A percentile compares a stretch with the other conserved stretches of the same genome.
Conservation (phyloP, 2,113 vertebrate species). For the Clupea harengus region DNA sequence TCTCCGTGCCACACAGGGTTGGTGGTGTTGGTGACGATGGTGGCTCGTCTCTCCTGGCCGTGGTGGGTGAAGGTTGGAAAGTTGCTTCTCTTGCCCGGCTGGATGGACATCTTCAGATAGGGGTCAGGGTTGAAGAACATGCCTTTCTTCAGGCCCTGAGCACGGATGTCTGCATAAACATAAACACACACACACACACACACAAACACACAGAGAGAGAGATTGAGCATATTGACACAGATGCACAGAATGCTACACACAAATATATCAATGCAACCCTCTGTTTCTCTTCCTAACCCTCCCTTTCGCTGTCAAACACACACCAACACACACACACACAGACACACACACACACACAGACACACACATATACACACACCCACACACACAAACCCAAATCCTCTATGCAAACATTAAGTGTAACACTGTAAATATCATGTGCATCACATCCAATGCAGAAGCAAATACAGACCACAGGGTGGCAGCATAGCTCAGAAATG, state of each 20-base stretch:
- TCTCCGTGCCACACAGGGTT: slow-evolving; percentile 93
- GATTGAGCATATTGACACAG: neutral
- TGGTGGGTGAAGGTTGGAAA: slow-evolving; percentile 93
- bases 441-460: neutral
- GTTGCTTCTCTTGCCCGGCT: slow-evolving; percentile 88
- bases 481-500: slow-evolving; percentile 23
- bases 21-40: slow-evolving; percentile 92
- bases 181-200: slow-evolving; percentile 29
- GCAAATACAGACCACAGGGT: slow-evolving; percentile 29
- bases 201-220: neutral
- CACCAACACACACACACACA: neutral
- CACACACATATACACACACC: neutral
- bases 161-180: slow-evolving; percentile 79
- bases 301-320: neutral
- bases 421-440: neutral
- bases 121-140: slow-evolving; percentile 99
- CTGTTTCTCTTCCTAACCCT: neutral
- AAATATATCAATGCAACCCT: neutral
- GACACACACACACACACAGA: neutral
- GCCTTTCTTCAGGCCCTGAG: slow-evolving; percentile 92
- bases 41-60: slow-evolving; percentile 88
- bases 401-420: neutral
- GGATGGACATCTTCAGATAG: slow-evolving; percentile 97
- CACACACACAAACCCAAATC: neutral
- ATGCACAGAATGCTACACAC: neutral